Base-by-base conservation (phyloP, 2,888 invertebrate species). In the Aquatica leii region DNA sequence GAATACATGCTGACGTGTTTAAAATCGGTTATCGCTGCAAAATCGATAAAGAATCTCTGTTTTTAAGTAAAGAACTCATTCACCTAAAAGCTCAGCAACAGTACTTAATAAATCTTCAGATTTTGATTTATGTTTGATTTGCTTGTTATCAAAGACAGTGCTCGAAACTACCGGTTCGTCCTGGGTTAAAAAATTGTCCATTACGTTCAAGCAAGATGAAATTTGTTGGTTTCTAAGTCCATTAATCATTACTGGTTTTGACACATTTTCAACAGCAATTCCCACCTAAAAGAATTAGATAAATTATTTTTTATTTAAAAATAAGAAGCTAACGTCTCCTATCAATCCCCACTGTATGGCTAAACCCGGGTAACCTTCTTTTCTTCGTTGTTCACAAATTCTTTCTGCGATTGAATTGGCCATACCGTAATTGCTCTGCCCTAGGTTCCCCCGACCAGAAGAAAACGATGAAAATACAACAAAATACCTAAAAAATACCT, bases 331-430 rank as follows among this genome's bases (percentile, higher is more conserved):
- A 18, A 92, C 92, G 80, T 97, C 95, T 54, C 95, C 97, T 55
- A 97, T 87, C 35, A 94, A 95, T 37, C 97, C 96, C 95, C 96
- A 97, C 78, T 97, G 94, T 8, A 97, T 88, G 1, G 95, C 95
- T 62, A 94, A 80, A 0, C 86, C 95, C 0, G 94, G 93, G 0
- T 90, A 84, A 0, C 93, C 92, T 6, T 88, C 87, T 58, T 80
- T 81, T 73, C 84, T 84, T 68, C 94, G 86, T 74, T 84, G 82
- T 79, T 94, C 95, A 76, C 93, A 92, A 70, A 96, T 88, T 69
- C 94, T 86, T 80, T 96, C 95, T 94, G 95, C 94, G 2, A 91
- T 86, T 0, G 94, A 94, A 83, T 96, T 97, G 46, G 94, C 90
- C 85, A 92, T 90, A 20, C 94, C 96, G 78, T 96, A 96, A 82